Conservation (phyloP, 1,140 invertebrate species). For the Pollicipes pollicipes region DNA sequence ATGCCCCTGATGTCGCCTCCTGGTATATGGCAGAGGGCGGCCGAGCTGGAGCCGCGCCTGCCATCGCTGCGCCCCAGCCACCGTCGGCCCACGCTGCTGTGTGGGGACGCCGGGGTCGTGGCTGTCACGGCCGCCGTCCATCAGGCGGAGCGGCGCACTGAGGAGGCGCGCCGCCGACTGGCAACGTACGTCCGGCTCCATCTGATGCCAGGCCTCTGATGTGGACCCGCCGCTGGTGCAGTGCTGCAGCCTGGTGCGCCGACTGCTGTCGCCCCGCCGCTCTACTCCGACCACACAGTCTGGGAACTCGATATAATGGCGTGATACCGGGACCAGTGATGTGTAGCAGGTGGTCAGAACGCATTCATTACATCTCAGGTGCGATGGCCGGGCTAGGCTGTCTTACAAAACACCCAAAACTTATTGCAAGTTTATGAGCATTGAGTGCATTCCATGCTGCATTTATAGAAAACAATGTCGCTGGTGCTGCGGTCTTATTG, state of each 20-base stretch:
- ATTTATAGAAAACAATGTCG: too few species aligned
- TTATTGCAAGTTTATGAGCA: too few species aligned
- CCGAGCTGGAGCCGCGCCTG: too few species aligned
- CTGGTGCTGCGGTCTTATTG: too few species aligned
- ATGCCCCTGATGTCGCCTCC: too few species aligned
- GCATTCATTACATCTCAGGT: too few species aligned
- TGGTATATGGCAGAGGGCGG: too few species aligned
- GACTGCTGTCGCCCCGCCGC: background rate
- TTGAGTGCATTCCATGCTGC: too few species aligned
- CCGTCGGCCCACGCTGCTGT: conserved; percentile 47
- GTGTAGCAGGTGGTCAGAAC: too few species aligned
- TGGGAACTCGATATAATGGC: background rate
- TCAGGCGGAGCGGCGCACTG: conserved; percentile 26
- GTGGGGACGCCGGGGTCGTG: conserved; percentile 56
- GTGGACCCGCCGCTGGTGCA: conserved; percentile 27
- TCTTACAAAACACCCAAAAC: too few species aligned
- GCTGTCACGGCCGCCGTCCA: conserved; percentile 47
- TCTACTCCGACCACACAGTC: too few species aligned
- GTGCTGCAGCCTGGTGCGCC: background rate
- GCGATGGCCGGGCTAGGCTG: too few species aligned
- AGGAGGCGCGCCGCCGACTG: background rate
- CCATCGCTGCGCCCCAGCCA: background rate
- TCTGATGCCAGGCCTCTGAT: conserved; percentile 13
- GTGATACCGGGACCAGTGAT: conserved; percentile 20
- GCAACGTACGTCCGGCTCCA: background rate